Base-by-base conservation (phyloP, 2,888 invertebrate genomes). In the Epinotia demarniana region DNA sequence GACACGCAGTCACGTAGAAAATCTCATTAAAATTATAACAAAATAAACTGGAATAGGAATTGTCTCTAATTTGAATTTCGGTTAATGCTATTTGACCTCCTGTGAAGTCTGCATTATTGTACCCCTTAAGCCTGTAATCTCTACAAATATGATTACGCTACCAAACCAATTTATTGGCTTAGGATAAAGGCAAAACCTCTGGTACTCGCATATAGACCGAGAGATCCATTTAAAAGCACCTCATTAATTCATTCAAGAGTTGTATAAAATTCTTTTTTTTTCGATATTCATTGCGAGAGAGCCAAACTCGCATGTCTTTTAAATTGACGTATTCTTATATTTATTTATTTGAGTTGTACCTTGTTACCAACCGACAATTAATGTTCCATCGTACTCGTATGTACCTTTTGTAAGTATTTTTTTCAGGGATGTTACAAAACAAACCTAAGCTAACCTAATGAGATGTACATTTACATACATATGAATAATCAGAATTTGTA, bases 121-220 rank as follows among this genome's bases (percentile, higher is more conserved):
- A 33, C 58, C 13, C 33, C 33, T 13, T 27, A 3, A 13, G 19
- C 39, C 13, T 11, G 33, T 62, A 71, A 62, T 57, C 55, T 18
- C 33, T 23, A 46, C 63, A 72, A 63, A 71, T 71, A 71, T 62
- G 61, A 53, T 71, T 39, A 62, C 62, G 33, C 19, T 19, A 13
- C 12, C 19, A 43, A 57, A 72, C 43, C 63, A 72, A 57, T 72
- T 57, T 55, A 19, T 63, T 27, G 39, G n/a, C 23, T 16, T 57
- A 43, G 63, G 55, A 63, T 72, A 12, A 57, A 23, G 3, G 18
- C 19, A 49, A 43, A 63, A 63, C 57, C 66, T 5, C 64, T 60
- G 49, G 16, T 64, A 27, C 43, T 18, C 46, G 64, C 58, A 13
- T 53, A 18, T 43, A 43, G 46, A 11, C 66, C 6, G 33, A 27